phyloP scores from a whole-genome alignment of 2,888 invertebrate species.

The Ganaspis brasiliensis region DNA sequence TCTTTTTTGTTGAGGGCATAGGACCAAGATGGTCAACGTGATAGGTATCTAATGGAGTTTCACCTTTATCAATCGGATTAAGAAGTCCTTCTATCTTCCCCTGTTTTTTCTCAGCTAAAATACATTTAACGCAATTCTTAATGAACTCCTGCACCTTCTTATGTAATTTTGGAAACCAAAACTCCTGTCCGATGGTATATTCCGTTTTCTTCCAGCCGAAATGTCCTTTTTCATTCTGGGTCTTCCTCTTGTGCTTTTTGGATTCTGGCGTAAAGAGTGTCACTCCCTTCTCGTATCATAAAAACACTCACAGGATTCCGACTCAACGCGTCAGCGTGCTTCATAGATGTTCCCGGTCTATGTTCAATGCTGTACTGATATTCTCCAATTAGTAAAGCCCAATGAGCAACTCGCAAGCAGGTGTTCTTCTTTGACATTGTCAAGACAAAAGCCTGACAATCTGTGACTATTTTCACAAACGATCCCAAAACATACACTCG shows the following conservation, averaged over 20 bases:
- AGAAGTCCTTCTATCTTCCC: constrained; percentile 70
- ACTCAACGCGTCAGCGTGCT: too few relatives aligned
- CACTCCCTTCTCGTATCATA: background rate
- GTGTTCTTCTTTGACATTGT: too few relatives aligned
- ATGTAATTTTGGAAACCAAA: too few relatives aligned
- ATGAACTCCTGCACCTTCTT: constrained; percentile 41
- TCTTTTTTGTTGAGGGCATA: constrained; percentile 68
- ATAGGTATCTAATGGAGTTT: constrained; percentile 65
- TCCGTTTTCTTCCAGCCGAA: too few relatives aligned
- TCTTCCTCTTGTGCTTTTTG: too few relatives aligned
- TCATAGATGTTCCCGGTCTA: too few relatives aligned
- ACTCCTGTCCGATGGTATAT: too few relatives aligned
- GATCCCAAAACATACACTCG: constrained; percentile 60
- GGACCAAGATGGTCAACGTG: constrained; percentile 74
- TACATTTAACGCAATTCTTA: constrained; percentile 59
- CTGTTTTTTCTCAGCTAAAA: too few relatives aligned
- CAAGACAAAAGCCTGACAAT: too few relatives aligned
- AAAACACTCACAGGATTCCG: too few relatives aligned
- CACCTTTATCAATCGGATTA: constrained; percentile 65
- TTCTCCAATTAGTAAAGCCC: too few relatives aligned
- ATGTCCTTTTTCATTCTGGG: constrained; percentile 53
- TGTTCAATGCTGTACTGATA: constrained; percentile 60
- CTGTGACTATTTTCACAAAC: constrained; percentile 62
- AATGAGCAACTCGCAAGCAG: too few relatives aligned
- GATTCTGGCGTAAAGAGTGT: constrained; percentile 11